Base-by-base conservation (phyloP, 2,113 vertebrate species). In the Prunella himalayana region DNA sequence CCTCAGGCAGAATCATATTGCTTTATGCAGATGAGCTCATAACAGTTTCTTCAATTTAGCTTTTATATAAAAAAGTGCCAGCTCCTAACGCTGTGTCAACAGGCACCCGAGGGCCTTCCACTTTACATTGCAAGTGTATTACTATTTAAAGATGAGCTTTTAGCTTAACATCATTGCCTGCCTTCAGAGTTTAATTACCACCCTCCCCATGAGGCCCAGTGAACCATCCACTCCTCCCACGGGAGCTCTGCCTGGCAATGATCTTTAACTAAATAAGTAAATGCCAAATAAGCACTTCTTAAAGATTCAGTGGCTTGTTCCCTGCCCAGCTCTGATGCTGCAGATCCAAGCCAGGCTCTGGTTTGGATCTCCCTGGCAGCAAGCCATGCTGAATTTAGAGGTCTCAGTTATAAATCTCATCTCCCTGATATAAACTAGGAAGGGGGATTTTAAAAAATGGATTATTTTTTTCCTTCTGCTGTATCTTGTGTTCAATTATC, bases 1-100 rank as follows among this genome's bases (percentile, higher is more conserved):
- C 99, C 98, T 97, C 89, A 94, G 99, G 99, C 99, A 94, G 97
- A 98, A 98, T 98, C 98, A 96, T 97, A 97, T 98, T 98, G 97
- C 98, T 99, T 98, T 98, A 99, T 99, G 98, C 98, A 99, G 98
- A 99, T 99, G 98, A 99, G 98, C 98, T 98, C 98, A 97, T 98
- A 98, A 98, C 99, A 98, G 98, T 98, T 98, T 97, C 98, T 97
- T 97, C 98, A 98, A 98, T 99, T 99, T 98, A 98, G 98, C 98
- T 97, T 97, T 98, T 97, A 94, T 94, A 98, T 92, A 97, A 97
- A 97, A 97, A 97, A 96, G 96, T 90, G 95, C 97, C 97, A 95
- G 97, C 97, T 98, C 97, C 97, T 94, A 97, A 97, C 87, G 93
- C 98, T 98, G 98, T 98, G 98, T 99, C 99, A 99, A 99, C 99